These are phyloP conservation scores for Bombyx huttoni DNA, from an alignment of 2,888 invertebrate genomes.

Conservation along the genomic window DNA sequence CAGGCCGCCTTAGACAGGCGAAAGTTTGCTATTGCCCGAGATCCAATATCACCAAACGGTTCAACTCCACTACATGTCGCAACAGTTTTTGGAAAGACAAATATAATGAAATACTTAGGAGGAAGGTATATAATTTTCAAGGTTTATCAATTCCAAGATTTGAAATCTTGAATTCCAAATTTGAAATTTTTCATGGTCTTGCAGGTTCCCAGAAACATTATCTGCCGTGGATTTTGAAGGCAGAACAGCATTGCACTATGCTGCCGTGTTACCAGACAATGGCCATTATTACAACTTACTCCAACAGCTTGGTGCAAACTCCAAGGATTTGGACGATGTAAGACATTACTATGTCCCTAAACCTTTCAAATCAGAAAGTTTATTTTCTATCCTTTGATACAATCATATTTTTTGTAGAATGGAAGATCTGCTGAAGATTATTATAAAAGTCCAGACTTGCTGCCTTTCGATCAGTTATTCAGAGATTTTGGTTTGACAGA, in stretches of 20 bases:
- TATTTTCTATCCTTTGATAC: background rate
- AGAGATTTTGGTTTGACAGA: conserved; percentile 80
- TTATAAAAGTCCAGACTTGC: conserved; percentile 75
- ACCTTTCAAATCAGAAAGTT: too few species aligned
- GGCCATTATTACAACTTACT: conserved; percentile 90
- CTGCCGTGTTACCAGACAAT: conserved; percentile 86
- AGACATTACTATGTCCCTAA: conserved; percentile 20
- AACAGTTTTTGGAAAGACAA: conserved; percentile 86
- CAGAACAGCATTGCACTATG: conserved; percentile 91
- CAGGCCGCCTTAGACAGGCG: conserved; percentile 89
- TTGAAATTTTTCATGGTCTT: conserved; percentile 1
- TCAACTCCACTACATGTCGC: conserved; percentile 91
- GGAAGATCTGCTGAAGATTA: conserved; percentile 87
- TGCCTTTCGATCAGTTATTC: conserved; percentile 79
- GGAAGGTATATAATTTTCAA: conserved; percentile 37
- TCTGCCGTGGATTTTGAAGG: conserved; percentile 84
- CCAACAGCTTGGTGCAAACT: conserved; percentile 88
- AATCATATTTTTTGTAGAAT: conserved; percentile 62
- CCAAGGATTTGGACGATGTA: conserved; percentile 87
- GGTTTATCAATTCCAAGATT: too few species aligned
- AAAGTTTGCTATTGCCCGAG: conserved; percentile 91
- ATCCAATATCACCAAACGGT: conserved; percentile 85
- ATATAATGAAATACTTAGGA: conserved; percentile 78
- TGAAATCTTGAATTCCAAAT: too few species aligned
- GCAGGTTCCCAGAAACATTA: conserved; percentile 88